Evolutionary conservation across 2,797 vertebrate species (phyloP).

Genomic region (Fistularia tabacaria): DNA sequence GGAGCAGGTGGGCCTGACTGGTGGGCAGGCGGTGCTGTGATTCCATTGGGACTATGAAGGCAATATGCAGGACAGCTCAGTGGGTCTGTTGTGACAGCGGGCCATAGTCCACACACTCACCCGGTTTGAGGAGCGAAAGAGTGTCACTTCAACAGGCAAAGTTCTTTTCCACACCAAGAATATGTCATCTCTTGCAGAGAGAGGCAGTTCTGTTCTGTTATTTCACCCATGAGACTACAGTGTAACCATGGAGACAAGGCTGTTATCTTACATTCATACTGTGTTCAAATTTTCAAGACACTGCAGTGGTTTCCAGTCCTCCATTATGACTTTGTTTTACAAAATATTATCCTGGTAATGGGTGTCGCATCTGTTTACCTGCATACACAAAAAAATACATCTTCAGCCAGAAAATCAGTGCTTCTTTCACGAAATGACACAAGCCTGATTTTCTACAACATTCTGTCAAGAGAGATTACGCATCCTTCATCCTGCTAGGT

Average conservation of each 20-base stretch:
- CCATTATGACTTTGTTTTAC: background rate
- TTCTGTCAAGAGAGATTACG: constrained; percentile 47
- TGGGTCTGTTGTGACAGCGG: constrained; percentile 10
- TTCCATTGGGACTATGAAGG: constrained; percentile 19
- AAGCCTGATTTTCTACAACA: constrained; percentile 43
- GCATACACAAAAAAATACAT: constrained; percentile 8
- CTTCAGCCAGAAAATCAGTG: constrained; percentile 15
- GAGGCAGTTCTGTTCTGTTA: constrained; percentile 1
- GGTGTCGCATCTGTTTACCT: constrained; percentile 25
- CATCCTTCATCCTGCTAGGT: constrained; percentile 34
- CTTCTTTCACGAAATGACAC: constrained; percentile 22
- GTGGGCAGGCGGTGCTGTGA: constrained; percentile 34
- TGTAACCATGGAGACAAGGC: constrained; percentile 38
- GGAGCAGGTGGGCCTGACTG: constrained; percentile 51
- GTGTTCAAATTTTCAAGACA: constrained; percentile 15
- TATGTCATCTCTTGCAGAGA: constrained; percentile 11
- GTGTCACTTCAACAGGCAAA: constrained; percentile 14
- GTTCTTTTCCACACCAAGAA: constrained; percentile 7
- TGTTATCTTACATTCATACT: constrained; percentile 10
- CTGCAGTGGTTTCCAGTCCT: background rate
- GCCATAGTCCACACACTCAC: constrained; percentile 15
- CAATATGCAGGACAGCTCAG: constrained; percentile 46
- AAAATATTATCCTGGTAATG: background rate
- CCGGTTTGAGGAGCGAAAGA: constrained; percentile 11
- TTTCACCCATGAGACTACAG: constrained; percentile 9